These are phyloP conservation scores for Muscina levida DNA, from an alignment of 2,888 invertebrate species.

Conservation along the genomic window DNA sequence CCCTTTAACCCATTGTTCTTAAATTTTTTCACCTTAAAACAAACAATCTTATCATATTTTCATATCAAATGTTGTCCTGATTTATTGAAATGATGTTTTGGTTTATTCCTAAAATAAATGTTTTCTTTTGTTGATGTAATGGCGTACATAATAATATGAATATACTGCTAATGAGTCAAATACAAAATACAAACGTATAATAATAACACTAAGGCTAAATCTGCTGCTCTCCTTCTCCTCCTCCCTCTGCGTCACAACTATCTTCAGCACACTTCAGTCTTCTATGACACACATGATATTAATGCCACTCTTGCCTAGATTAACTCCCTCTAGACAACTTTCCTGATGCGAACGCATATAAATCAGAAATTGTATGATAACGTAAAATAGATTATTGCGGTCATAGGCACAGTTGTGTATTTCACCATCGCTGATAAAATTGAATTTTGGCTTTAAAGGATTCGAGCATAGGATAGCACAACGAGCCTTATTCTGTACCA, in stretches of 20 bases:
- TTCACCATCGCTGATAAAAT: constrained; percentile 83
- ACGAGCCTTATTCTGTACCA: constrained; percentile 78
- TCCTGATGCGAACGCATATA: constrained; percentile 87
- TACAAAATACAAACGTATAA: too few relatives aligned
- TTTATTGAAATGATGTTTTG: constrained; percentile 6
- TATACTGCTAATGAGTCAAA: constrained; percentile 48
- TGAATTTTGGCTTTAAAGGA: constrained; percentile 78
- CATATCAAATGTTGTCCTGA: background rate
- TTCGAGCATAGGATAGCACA: constrained; percentile 79
- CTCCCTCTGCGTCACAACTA: background rate
- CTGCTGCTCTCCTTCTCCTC: constrained; percentile 13
- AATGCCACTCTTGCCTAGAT: constrained; percentile 89
- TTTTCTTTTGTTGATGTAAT: constrained; percentile 24
- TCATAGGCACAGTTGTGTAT: constrained; percentile 87
- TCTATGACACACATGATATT: constrained; percentile 92
- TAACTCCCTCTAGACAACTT: constrained; percentile 88
- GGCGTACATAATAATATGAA: constrained; percentile 34
- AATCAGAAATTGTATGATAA: constrained; percentile 90
- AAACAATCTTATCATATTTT: too few relatives aligned
- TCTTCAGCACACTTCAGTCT: constrained; percentile 74
- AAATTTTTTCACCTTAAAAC: too few relatives aligned
- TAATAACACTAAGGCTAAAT: constrained; percentile 34
- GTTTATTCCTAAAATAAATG: too few relatives aligned
- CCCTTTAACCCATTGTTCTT: too few relatives aligned
- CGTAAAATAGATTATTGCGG: constrained; percentile 93